Conservation (phyloP, 1,140 invertebrate genomes). For the Octopus sinensis region DNA sequence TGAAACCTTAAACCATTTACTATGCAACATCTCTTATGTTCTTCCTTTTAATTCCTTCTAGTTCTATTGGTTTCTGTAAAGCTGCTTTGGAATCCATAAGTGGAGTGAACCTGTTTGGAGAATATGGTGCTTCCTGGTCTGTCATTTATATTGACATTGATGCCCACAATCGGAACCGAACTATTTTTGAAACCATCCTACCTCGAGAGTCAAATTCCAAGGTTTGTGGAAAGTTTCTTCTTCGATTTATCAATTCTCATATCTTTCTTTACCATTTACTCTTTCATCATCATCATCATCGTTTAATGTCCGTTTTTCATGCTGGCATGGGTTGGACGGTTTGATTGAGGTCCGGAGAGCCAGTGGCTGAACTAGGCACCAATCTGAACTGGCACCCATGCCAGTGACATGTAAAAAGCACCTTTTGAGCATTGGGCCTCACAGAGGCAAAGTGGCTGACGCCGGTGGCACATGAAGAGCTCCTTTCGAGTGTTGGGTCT, state of each 20-base stretch:
- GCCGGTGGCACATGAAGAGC: too few species aligned
- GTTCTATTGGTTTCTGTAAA: conserved; percentile 88
- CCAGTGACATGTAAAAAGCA: too few species aligned
- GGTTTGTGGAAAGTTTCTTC: conserved; percentile 60
- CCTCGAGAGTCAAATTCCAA: conserved; percentile 98
- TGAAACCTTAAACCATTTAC: neutral
- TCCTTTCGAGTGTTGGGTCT: too few species aligned
- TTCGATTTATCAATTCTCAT: neutral
- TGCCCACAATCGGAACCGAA: conserved; percentile 97
- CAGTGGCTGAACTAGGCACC: too few species aligned
- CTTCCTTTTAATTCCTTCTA: conserved; percentile 37
- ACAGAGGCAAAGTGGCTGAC: too few species aligned
- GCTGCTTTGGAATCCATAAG: conserved; percentile 97
- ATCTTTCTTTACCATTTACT: neutral
- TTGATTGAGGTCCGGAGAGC: too few species aligned
- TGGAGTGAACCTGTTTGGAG: conserved; percentile 96
- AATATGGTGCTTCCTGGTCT: conserved; percentile 94
- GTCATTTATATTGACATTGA: conserved; percentile 99
- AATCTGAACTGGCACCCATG: too few species aligned
- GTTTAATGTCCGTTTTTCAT: too few species aligned
- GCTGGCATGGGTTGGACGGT: too few species aligned
- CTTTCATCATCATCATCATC: neutral
- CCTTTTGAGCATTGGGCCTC: too few species aligned
- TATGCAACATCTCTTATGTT: neutral
- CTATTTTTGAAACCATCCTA: conserved; percentile 97